Conservation (phyloP, 64 coral and sea anemone genomes). For the Trachythela sp. region DNA sequence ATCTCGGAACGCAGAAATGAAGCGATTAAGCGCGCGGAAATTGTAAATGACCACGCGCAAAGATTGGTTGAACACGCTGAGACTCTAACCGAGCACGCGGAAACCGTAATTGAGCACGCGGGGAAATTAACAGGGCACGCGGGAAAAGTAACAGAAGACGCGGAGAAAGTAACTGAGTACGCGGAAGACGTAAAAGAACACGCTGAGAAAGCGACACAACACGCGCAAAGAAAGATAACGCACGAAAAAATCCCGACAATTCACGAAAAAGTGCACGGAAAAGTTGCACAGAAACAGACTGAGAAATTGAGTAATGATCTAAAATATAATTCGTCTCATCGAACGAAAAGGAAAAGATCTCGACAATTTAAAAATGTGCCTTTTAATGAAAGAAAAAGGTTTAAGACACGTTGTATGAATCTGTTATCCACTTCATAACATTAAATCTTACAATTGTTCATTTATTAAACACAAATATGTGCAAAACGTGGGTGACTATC, state of each 20-base stretch:
- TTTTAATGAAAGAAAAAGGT: background rate
- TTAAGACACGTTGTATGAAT: background rate
- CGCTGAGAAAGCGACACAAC: too few species aligned
- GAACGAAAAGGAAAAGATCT: background rate
- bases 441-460: background rate
- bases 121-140: too few species aligned
- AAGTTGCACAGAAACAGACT: background rate
- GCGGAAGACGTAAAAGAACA: too few species aligned
- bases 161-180: too few species aligned
- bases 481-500: too few species aligned
- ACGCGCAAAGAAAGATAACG: background rate
- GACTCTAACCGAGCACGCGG: too few species aligned
- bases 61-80: too few species aligned
- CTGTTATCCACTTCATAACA: background rate
- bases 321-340: too few species aligned
- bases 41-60: background rate
- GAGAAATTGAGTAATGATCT: background rate
- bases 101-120: too few species aligned
- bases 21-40: background rate
- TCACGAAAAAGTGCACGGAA: background rate
- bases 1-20: background rate
- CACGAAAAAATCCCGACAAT: background rate
- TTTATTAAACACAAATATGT: background rate
- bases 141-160: background rate
- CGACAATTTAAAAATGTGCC: background rate